Evolutionary conservation across 2,797 vertebrate species (phyloP).

Genomic region (Alca torda): DNA sequence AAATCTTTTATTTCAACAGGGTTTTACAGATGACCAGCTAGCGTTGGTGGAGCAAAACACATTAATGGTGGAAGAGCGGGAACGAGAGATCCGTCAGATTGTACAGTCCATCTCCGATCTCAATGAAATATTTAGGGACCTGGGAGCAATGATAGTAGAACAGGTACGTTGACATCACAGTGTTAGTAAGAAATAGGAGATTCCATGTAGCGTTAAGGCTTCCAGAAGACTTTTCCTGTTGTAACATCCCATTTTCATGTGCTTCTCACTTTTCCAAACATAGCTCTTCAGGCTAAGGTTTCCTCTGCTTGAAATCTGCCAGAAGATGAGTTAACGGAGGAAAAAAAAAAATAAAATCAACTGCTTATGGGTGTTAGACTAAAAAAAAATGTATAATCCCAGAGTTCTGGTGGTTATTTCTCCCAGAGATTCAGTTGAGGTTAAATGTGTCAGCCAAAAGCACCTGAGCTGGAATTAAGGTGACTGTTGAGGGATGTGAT

Average conservation of each 20-base stretch:
- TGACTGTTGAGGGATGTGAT: neutral
- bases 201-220: neutral
- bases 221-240: neutral
- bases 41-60: slow-evolving; percentile 91
- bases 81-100: slow-evolving; percentile 91
- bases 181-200: neutral
- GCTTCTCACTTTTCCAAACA: neutral
- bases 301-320: neutral
- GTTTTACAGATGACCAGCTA: slow-evolving; percentile 93
- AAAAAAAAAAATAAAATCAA: neutral
- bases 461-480: neutral
- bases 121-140: slow-evolving; percentile 94
- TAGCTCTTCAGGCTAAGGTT: neutral
- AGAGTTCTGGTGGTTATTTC: neutral
- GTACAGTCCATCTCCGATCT: slow-evolving; percentile 97
- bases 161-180: slow-evolving; percentile 67
- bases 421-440: neutral
- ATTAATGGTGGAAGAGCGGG: slow-evolving; percentile 91
- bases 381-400: neutral
- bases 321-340: neutral
- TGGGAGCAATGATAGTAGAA: slow-evolving; percentile 88
- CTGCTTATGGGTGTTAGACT: neutral
- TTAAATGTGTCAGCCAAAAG: neutral
- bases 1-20: slow-evolving; percentile 73
- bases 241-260: neutral